Evolutionary conservation across 2,113 vertebrate genomes (phyloP), one percentile per base, ranked within the genome.

Genomic region (Hemibagrus wyckioides): DNA sequence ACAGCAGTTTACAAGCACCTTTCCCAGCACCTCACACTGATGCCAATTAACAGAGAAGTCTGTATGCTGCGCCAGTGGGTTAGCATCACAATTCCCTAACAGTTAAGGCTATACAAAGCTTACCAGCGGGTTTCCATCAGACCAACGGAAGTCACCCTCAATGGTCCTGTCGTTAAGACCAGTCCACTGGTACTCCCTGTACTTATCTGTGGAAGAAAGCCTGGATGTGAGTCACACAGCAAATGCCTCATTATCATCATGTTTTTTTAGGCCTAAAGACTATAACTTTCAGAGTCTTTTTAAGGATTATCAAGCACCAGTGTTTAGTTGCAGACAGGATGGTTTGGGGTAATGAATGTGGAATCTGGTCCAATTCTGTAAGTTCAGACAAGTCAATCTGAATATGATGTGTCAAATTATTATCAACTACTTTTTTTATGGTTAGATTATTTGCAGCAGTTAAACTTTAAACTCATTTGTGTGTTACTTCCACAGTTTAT

Each of bases 131-230:
- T 94, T 97, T 15, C 98, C 97, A 0, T 99, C 97, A 0, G 98
- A 98, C 98, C 97, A 99, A 92, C 95, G 96, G 93, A 99, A 99
- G 80, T 99, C 97, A 48, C 97, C 97, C 89, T 98, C 97, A 5
- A 99, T 97, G 85, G 97, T 98, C 17, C 95, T 93, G 93, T 98
- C 98, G 3, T 98, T 99, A 23, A 99, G 90, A 30, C 98, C 98
- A 0, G 96, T 97, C 98, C 98, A 99, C 90, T 99, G 98, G 90
- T 99, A 98, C 7, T 98, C 97, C 89, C 88, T 93, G 94, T 97
- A 99, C 80, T 93, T 95, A 85, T 96, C 98, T 98, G 85, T 57
- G 17, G 41, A 86, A 81, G 85, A 30, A 80, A 76, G 86, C 39
- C 65, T 75, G 81, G 25, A 52, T 11, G 7, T 84, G 15, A 83